Evolutionary conservation across 2,113 vertebrate species (phyloP), one percentile per base, ranked within the genome.

Genomic region (Trochalopteron elliotii): DNA sequence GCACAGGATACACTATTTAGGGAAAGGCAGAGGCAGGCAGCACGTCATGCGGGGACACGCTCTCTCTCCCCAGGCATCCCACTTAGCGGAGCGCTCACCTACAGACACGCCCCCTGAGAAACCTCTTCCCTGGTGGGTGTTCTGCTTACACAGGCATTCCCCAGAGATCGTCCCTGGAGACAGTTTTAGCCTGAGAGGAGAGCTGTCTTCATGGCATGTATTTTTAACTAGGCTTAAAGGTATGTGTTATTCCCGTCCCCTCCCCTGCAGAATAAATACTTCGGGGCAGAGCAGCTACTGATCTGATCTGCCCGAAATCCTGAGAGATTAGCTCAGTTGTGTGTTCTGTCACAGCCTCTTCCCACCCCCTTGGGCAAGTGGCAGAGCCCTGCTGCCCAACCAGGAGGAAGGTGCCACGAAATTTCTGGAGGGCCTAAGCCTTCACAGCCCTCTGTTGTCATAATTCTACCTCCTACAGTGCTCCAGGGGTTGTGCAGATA

Each of bases 1-100:
- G 64, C 25, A n/a, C 0, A 4, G 52, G 70, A 67, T 27, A 27
- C 0, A 0, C 45, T 70, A 5, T 52, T 27, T 4, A 11, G 77
- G 57, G 72, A 75, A 69, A 40, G 52, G 16, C 24, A 70, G 60
- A 61, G 68, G 57, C 20, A 69, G 75, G 47, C 35, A 57, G 86
- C 3, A 1, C 15, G 2, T 9, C 39, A 2, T 3, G 4, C 0
- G 3, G 56, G 56, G 39, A 27, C 0, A 0, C n/a, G 23, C 30
- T 78, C 57, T 89, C 1, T 81, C 61, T 89, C 87, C 61, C 1
- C 42, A 44, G 94, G 74, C 74, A 53, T 10, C 28, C 72, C 69
- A 2, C 74, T 75, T 35, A 84, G 69, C 68, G 12, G 35, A 71
- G 56, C 1, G 0, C 76, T 95, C 87, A 84, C 87, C 87, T 95